Base-by-base conservation (phyloP, 2,888 invertebrate genomes). In the Lottia gigantea region DNA sequence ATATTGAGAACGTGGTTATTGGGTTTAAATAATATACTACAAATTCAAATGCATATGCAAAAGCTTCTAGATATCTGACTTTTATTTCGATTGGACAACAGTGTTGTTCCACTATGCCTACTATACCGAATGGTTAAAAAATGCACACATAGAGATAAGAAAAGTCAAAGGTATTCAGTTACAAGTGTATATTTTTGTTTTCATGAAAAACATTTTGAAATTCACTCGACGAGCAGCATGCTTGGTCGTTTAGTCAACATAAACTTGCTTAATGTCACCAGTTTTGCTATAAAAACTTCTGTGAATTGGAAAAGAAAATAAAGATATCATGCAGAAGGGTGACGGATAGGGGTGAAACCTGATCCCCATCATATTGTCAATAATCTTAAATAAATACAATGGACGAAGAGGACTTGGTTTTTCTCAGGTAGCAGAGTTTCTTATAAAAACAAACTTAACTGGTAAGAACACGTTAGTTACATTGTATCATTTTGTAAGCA, bases 351-450 rank as follows among this genome's bases (percentile, higher is more conserved):
- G 19, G 12, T 14, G 55, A 23, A 55, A 55, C 23, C 19, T 23
- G 55, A 55, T 55, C 19, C 23, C 23, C 11, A 55, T 11, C 11
- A 23, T 55, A 55, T 55, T 55, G 55, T 55, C 2, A 55, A 55
- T 55, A 55, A 55, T 55, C 55, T 55, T 55, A 55, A 55, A 55
- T 55, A 55, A 55, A 55, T 55, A 55, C 12, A 19, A n/a, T 14
- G 11, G 19, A 55, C 23, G 55, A 23, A 55, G 40, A 55, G 55
- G 19, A 14, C 55, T 55, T 11, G 12, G 55, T 23, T 19, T 55
- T 55, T 23, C 19, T 55, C 55, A 55, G 55, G 55, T 55, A 55
- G 55, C 55, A 55, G 23, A 55, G 55, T 55, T 55, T 23, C 55
- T 55, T 55, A 23, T 55, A 19, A 55, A 55, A 55, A 55, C 23